phyloP scores from a whole-genome alignment of 2,797 vertebrate species.

The Muscicapa striata region DNA sequence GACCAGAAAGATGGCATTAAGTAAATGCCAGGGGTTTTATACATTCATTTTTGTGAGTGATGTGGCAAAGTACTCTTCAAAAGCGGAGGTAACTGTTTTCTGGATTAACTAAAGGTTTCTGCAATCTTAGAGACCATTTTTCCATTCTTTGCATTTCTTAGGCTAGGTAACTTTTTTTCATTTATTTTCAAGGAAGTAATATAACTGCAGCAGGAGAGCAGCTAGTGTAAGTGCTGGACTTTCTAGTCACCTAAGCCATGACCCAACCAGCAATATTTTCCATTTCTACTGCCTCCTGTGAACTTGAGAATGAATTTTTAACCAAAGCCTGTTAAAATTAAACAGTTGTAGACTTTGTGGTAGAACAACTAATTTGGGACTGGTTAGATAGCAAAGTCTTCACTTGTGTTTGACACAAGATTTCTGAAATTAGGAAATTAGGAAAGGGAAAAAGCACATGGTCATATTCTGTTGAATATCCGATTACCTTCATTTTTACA shows the following conservation, averaged over 20 bases:
- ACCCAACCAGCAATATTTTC: neutral
- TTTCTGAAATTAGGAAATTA: neutral
- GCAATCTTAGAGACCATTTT: neutral
- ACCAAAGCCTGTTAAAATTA: neutral
- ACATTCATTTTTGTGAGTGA: neutral
- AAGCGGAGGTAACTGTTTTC: neutral
- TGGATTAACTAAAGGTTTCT: neutral
- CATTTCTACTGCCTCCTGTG: neutral
- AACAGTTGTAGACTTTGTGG: neutral
- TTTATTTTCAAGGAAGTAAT: neutral
- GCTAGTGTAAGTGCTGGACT: neutral
- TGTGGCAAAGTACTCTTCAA: neutral
- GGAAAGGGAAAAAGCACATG: neutral
- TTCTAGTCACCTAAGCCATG: neutral
- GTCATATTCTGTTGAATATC: neutral
- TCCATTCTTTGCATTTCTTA: neutral
- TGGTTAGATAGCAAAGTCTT: neutral
- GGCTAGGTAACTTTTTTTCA: neutral
- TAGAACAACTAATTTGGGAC: neutral
- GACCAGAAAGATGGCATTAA: neutral
- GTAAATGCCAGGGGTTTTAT: neutral
- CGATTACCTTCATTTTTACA: neutral
- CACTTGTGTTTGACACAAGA: neutral
- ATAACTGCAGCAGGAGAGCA: neutral
- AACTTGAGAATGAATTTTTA: neutral